Conservation (phyloP, 2,888 invertebrate genomes). For the Himalopsyche tibetana region DNA sequence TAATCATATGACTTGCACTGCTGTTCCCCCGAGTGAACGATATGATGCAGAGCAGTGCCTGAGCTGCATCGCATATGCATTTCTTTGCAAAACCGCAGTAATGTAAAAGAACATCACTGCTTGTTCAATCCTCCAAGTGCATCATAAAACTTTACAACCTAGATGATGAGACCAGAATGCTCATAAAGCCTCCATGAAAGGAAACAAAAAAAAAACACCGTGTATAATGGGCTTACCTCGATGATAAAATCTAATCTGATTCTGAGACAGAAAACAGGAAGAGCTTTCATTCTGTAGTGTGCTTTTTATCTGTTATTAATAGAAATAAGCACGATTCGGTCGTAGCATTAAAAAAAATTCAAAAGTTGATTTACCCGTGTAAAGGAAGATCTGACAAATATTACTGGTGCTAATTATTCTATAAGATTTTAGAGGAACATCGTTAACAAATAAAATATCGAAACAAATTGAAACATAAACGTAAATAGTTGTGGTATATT, state of each 20-base stretch:
- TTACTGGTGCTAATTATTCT: too few species aligned
- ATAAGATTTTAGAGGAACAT: too few species aligned
- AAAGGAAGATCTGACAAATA: too few species aligned
- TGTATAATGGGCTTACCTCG: slow-evolving; percentile 33
- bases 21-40: background rate
- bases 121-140: slow-evolving; percentile 52
- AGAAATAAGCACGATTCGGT: too few species aligned
- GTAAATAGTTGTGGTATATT: too few species aligned
- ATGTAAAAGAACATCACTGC: slow-evolving; percentile 44
- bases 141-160: slow-evolving; percentile 47
- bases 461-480: too few species aligned
- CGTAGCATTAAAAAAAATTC: too few species aligned
- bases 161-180: slow-evolving; percentile 32
- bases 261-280: slow-evolving; percentile 1
- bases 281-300: background rate
- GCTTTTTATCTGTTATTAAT: background rate
- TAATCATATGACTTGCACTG: background rate
- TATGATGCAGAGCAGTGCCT: background rate
- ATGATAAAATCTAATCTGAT: slow-evolving; percentile 17
- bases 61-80: slow-evolving; percentile 37
- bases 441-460: too few species aligned
- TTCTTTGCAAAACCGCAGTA: slow-evolving; percentile 38
- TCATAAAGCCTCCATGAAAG: background rate
- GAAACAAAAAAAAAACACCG: background rate
- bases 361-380: too few species aligned